Evolutionary conservation across 35 echinoderm and acorn worm genomes (phyloP), one percentile per base, ranked within the genome.

Genomic region (Antedon bifida): DNA sequence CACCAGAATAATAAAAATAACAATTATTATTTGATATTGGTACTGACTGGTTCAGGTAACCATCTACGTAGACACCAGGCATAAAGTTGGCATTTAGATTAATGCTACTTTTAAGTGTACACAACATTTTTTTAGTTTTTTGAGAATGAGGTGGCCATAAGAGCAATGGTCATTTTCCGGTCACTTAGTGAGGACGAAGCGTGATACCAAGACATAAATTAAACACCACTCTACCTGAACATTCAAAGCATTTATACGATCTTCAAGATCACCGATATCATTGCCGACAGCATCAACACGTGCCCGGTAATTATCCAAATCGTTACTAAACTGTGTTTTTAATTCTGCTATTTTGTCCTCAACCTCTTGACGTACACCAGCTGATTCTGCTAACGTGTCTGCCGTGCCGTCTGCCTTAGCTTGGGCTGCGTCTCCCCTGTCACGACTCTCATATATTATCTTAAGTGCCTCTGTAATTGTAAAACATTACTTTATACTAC

Each of bases 201-300:
- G n/a, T n/a, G n/a, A n/a, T n/a, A n/a, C n/a, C n/a, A n/a, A n/a
- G n/a, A n/a, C n/a, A n/a, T n/a, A n/a, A n/a, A n/a, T n/a, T 26
- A 64, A 16, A n/a, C 12, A 0, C 42, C 33, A 13, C 76, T 88
- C 23, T 46, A 99, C 95, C 88, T 90, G 30, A 83, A 86, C 88
- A 84, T 93, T 93, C n/a, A 99, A 74, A 30, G 73, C 88, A 28
- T 55, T 78, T 14, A 99, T 82, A 36, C 82, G 77, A 7, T 39
- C 88, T 64, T 99, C 95, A 21, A 99, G 78, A 42, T 86, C 95
- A 35, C 83, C 84, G 77, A 99, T 55, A 29, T 99, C 88, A 84
- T 93, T 99, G 0, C 89, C 90, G 13, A 99, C 81, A 80, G 78
- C 77, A 79, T 92, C 85, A 33, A 99, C 55, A 34, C 87, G 81